phyloP scores from a whole-genome alignment of 2,888 invertebrate genomes.

The Nephrotoma flavescens region DNA sequence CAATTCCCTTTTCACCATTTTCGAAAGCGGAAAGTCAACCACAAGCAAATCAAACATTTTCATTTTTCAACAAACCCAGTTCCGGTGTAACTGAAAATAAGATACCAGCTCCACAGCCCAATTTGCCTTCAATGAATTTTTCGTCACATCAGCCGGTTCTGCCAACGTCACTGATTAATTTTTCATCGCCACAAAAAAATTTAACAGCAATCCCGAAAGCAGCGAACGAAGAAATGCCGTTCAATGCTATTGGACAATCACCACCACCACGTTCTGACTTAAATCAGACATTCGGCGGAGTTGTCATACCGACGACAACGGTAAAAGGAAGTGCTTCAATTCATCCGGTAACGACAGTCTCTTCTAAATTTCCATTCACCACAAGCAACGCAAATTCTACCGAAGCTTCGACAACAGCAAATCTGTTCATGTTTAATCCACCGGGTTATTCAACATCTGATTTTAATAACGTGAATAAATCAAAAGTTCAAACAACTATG shows the following conservation, averaged over 20 bases:
- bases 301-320: background rate
- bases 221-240: background rate
- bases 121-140: background rate
- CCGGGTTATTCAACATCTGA: background rate
- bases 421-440: background rate
- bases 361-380: background rate
- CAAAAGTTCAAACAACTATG: background rate
- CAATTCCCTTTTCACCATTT: background rate
- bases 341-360: background rate
- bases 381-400: background rate
- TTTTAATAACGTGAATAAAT: background rate
- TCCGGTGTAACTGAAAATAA: background rate
- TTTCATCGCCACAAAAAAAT: background rate
- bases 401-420: background rate
- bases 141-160: background rate
- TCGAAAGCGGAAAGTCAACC: background rate
- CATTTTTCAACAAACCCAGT: background rate
- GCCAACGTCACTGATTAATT: background rate
- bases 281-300: background rate
- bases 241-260: background rate
- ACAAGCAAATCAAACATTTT: background rate
- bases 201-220: background rate
- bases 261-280: background rate
- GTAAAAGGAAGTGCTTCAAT: background rate
- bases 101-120: background rate